Percentiles rank a stretch among this genome's conserved stretches.
phyloP scores from a whole-genome alignment of 2,888 invertebrate species.

The Drosophila anomelani region DNA sequence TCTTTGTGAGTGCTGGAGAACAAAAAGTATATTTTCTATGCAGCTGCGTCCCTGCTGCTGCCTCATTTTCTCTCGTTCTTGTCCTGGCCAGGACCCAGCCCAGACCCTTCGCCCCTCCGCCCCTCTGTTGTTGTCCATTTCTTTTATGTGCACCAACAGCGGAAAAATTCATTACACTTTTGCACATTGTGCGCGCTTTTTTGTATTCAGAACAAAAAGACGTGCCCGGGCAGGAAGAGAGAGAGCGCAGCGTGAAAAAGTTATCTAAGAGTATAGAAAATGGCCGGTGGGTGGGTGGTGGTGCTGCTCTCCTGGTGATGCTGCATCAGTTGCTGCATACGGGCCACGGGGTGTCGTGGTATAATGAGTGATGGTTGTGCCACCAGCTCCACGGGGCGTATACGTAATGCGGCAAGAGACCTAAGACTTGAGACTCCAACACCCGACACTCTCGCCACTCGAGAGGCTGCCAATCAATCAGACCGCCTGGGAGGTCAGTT shows the following conservation, averaged over 20 bases:
- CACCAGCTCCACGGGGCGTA: constrained; percentile 32
- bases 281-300: constrained; percentile 12
- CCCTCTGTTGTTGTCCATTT: constrained; percentile 61
- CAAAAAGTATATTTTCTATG: constrained; percentile 62
- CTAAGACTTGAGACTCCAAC: constrained; percentile 3
- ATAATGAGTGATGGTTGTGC: constrained; percentile 36
- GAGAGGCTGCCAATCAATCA: constrained; percentile 41
- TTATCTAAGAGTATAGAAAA: constrained; percentile 46
- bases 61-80: constrained; percentile 17
- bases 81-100: constrained; percentile 25
- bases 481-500: constrained; percentile 11
- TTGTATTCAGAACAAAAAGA: constrained; percentile 62
- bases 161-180: constrained; percentile 79
- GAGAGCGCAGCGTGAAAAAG: constrained; percentile 50
- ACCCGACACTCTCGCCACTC: constrained; percentile 7
- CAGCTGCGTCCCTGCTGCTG: constrained; percentile 45
- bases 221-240: constrained; percentile 1
- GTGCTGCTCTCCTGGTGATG: background rate
- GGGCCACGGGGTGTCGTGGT: constrained; percentile 2
- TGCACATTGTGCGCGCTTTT: constrained; percentile 65
- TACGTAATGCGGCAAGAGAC: constrained; percentile 24
- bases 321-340: constrained; percentile 23
- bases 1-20: constrained; percentile 59
- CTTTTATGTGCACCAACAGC: constrained; percentile 69
- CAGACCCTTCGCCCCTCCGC: background rate